These are phyloP conservation scores for Carduelis carduelis DNA, from an alignment of 2,797 vertebrate genomes.

Conservation along the genomic window DNA sequence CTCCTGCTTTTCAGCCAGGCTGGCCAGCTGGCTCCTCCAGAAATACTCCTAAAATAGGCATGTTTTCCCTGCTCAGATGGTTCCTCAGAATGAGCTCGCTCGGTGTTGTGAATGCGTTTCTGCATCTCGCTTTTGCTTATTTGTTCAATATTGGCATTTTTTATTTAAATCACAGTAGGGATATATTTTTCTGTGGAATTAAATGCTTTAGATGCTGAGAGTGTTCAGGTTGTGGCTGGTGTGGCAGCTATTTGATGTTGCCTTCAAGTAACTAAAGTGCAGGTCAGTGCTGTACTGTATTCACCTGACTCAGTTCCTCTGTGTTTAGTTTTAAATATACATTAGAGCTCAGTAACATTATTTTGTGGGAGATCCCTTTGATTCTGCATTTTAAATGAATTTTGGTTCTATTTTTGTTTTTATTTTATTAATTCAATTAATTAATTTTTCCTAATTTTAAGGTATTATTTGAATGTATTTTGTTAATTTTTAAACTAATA, in stretches of 20 bases:
- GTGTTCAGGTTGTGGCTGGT: background rate
- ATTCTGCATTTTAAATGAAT: background rate
- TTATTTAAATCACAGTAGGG: background rate
- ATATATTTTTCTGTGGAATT: background rate
- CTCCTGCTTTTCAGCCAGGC: background rate
- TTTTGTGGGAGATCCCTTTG: background rate
- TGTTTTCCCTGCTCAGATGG: background rate
- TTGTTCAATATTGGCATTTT: background rate
- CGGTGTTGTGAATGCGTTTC: accelerated
- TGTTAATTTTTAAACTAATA: no score
- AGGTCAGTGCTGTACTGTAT: background rate
- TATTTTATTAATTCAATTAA: background rate
- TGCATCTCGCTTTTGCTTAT: background rate
- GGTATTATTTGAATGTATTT: background rate
- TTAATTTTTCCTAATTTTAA: background rate
- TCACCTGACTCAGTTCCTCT: background rate
- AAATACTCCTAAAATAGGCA: background rate
- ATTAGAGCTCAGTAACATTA: background rate
- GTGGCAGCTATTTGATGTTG: background rate
- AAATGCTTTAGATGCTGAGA: background rate
- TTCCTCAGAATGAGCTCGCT: background rate
- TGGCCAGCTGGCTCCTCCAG: background rate
- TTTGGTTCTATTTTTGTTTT: background rate
- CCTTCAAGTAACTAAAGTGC: no score
- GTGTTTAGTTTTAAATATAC: background rate